phyloP scores from a whole-genome alignment of 2,888 invertebrate genomes.

The Macropis europaea region DNA sequence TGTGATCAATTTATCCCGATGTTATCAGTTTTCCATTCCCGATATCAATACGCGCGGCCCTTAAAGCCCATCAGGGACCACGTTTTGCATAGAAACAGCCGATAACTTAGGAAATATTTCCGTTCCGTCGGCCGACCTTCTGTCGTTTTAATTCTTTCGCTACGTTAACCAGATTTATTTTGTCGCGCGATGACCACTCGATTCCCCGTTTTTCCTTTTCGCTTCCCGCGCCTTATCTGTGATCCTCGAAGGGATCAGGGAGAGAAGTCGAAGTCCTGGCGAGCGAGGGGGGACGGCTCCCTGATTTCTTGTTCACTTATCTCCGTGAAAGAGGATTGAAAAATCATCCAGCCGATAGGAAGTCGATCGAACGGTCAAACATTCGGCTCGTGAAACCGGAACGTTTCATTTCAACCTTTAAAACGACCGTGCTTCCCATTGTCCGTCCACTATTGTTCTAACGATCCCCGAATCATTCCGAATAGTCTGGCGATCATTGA shows the following conservation, averaged over 20 bases:
- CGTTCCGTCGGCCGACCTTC: conserved; percentile 12
- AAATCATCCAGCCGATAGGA: conserved; percentile 23
- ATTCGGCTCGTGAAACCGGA: not conserved
- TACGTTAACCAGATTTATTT: conserved; percentile 55
- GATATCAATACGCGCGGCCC: not conserved
- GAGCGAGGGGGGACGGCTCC: conserved; percentile 5
- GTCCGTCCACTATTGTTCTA: not conserved
- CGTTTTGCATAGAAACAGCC: conserved; percentile 6
- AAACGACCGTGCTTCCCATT: not conserved
- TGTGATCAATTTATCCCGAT: not conserved
- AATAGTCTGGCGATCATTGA: no score
- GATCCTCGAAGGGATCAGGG: not conserved
- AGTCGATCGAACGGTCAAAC: conserved; percentile 10
- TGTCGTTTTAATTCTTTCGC: conserved; percentile 46
- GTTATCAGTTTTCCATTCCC: not conserved
- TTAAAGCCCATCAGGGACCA: no score
- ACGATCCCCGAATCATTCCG: no score
- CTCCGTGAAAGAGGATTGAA: conserved; percentile 1
- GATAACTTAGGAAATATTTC: conserved; percentile 1
- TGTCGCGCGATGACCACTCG: conserved; percentile 45
- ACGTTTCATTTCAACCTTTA: conserved; percentile 13
- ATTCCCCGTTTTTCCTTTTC: no score
- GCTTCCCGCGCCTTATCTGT: conserved; percentile 30
- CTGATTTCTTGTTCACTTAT: conserved; percentile 17
- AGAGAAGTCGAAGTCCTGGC: conserved; percentile 14